phyloP scores from a whole-genome alignment of 35 echinoderm and acorn worm species.

The Hemicentrotus pulcherrimus region DNA sequence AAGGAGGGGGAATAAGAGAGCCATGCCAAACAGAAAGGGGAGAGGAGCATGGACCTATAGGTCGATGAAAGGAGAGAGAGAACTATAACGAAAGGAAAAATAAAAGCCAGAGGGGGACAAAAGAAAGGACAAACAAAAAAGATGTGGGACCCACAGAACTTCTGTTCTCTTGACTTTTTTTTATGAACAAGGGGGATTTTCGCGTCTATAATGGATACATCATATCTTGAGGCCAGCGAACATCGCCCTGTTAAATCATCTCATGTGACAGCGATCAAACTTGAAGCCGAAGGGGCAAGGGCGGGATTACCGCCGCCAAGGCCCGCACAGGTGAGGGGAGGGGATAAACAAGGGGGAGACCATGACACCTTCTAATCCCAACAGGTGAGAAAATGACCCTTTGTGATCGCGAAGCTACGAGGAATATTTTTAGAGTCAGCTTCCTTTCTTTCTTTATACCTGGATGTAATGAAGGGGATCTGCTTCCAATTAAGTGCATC shows the following conservation, averaged over 20 bases:
- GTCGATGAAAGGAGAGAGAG: no score
- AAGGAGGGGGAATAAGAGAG: no score
- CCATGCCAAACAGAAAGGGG: no score
- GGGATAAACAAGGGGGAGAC: background rate
- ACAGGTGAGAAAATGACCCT: background rate
- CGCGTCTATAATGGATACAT: background rate
- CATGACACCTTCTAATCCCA: constrained; percentile 8
- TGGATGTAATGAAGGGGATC: background rate
- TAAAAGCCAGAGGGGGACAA: no score
- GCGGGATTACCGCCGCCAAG: background rate
- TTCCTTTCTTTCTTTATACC: background rate
- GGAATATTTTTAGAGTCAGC: background rate
- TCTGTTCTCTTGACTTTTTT: background rate
- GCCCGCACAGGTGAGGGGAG: background rate
- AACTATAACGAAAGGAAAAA: no score
- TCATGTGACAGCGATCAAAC: constrained; percentile 9
- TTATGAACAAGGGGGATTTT: background rate
- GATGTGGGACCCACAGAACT: no score
- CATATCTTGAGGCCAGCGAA: background rate
- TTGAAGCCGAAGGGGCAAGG: background rate
- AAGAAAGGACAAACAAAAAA: no score
- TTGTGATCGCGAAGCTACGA: background rate
- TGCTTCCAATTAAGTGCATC: background rate
- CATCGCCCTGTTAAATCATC: constrained; percentile 9
- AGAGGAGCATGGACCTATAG: no score